Conservation (phyloP, 2,888 invertebrate species). For the Platycheirus rosarum region DNA sequence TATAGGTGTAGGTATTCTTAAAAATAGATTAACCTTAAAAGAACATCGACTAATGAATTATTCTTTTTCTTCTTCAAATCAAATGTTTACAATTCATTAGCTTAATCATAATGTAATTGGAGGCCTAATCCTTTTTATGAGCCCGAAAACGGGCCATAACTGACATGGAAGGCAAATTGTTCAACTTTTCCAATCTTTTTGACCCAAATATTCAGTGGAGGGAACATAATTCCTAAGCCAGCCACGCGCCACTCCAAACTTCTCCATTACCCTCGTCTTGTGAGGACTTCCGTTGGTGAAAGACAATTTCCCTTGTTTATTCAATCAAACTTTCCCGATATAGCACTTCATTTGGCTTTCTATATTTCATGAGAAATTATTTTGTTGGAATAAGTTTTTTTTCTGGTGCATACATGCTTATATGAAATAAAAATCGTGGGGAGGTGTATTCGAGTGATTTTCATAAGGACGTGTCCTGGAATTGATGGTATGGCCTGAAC, state of each 20-base stretch:
- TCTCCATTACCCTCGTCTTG: background rate
- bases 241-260: background rate
- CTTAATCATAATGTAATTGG: background rate
- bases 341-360: conserved; percentile 32
- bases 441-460: conserved; percentile 3
- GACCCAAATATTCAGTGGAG: conserved; percentile 66
- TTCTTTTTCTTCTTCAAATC: too few relatives aligned
- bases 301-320: conserved; percentile 33
- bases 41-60: too few relatives aligned
- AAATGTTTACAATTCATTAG: background rate
- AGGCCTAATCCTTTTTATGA: background rate
- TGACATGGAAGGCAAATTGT: conserved; percentile 12
- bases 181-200: conserved; percentile 5
- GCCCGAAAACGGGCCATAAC: background rate
- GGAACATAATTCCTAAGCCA: conserved; percentile 49
- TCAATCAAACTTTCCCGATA: conserved; percentile 46
- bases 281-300: background rate
- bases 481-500: background rate
- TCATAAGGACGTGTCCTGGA: background rate
- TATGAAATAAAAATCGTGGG: conserved; percentile 1
- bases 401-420: too few relatives aligned
- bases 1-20: too few relatives aligned
- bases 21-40: too few relatives aligned
- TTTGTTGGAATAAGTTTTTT: conserved; percentile 22
- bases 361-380: conserved; percentile 49